Percentiles rank a stretch among this genome's conserved stretches.
These are phyloP conservation scores for Cotesia glomerata DNA, from an alignment of 1,140 invertebrate species.

Conservation along the genomic window DNA sequence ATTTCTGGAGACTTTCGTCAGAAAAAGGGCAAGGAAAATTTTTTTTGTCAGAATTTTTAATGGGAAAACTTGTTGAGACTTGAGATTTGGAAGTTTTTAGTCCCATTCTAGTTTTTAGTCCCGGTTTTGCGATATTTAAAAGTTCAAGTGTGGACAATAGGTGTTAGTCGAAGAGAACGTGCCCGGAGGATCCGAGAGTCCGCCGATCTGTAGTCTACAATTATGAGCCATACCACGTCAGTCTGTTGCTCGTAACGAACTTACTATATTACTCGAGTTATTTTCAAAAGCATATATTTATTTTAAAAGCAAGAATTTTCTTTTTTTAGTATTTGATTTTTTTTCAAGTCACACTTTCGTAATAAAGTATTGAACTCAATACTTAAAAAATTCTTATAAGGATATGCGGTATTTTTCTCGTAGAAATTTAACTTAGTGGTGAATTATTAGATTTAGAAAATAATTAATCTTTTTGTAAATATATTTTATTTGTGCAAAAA, in stretches of 20 bases:
- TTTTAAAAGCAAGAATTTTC: no score
- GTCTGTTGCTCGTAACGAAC: constrained; percentile 58
- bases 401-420: no score
- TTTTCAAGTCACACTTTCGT: no score
- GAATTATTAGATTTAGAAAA: no score
- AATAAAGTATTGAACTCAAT: no score
- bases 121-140: background rate
- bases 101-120: no score
- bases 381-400: no score
- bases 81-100: no score
- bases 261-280: constrained; percentile 54
- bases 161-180: constrained; percentile 44
- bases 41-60: background rate
- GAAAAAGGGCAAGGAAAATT: background rate
- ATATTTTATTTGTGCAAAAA: no score
- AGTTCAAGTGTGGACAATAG: constrained; percentile 50
- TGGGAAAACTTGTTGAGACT: background rate
- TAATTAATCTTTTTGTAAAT: no score
- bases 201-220: constrained; percentile 52
- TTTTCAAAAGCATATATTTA: background rate
- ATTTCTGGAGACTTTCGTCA: background rate
- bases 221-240: constrained; percentile 62
- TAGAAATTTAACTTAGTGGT: no score
- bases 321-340: no score
- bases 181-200: constrained; percentile 52